Evolutionary conservation across 64 coral and sea anemone species (phyloP), one percentile per base, ranked within the genome.

Genomic region (Actinia equina): DNA sequence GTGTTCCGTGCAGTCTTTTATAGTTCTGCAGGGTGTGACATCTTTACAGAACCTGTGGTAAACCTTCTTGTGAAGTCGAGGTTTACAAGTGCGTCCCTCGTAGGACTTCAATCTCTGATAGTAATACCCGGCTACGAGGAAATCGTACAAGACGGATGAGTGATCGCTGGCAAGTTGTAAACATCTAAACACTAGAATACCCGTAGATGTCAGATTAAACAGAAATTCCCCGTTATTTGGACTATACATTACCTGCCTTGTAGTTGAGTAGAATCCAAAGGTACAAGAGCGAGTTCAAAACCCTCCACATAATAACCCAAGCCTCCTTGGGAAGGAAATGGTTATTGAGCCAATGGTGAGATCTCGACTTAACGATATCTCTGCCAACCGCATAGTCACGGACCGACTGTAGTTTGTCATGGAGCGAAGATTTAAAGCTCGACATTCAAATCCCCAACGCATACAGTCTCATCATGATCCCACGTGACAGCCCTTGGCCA

Each of bases 231-330:
- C 90, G 84, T 63, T 79, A 91, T 54, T 44, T 74, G 59, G 20
- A 84, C 82, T 67, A 37, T 37, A 83, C 69, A 74, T 74, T 74
- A 92, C 91, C 91, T 84, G 91, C 91, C 71, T 92, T 92, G 30
- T 81, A 77, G 65, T 87, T 88, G 55, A 92, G 16, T 53, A 84
- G 87, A 37, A 92, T 88, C 22, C 77, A 55, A 70, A 92, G 54
- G 57, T 88, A 92, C 86, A 86, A 92, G 53, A 87, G 88, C 61
- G 82, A 49, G 22, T 92, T 87, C 80, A 92, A 52, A 84, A 61
- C 82, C 56, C 84, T 92, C 91, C 91, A 92, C 91, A 92, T 92
- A 83, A 84, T 92, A 88, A 42, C 87, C 59, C n/a, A 82, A 63
- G 86, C 78, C 78, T 71, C 90, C 90, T 92, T 86, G 86, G 49